Conservation (phyloP, 2,113 vertebrate genomes). For the Hiodon tergisus region DNA sequence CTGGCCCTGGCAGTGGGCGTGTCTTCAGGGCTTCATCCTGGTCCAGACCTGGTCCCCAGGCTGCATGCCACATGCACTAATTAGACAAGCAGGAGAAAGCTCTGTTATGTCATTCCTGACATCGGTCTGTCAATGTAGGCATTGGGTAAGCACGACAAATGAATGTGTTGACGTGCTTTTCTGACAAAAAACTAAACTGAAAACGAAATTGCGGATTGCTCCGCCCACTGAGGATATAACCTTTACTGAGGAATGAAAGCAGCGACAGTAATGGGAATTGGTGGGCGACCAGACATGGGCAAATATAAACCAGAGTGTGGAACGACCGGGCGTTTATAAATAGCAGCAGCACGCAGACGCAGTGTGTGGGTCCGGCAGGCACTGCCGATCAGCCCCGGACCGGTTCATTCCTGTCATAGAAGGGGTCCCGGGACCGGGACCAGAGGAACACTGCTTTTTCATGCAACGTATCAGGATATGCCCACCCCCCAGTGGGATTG, state of each 20-base stretch:
- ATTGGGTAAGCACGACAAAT: too few species aligned
- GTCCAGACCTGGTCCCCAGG: too few species aligned
- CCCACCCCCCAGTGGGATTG: slow-evolving; percentile 32
- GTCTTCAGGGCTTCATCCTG: too few species aligned
- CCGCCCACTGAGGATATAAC: slow-evolving; percentile 24
- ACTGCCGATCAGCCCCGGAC: slow-evolving; percentile 19
- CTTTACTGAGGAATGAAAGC: slow-evolving; percentile 8
- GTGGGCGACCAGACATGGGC: slow-evolving; percentile 1
- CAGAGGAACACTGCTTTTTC: slow-evolving; percentile 32
- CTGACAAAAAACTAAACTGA: too few species aligned
- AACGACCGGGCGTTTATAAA: slow-evolving; percentile 31
- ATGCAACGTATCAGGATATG: slow-evolving; percentile 29
- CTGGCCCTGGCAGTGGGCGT: too few species aligned
- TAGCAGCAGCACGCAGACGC: slow-evolving; percentile 16
- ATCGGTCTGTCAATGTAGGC: too few species aligned
- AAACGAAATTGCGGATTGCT: slow-evolving; percentile 4
- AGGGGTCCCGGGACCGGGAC: background rate
- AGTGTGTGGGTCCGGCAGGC: slow-evolving; percentile 19
- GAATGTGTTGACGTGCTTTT: too few species aligned
- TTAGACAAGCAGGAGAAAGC: too few species aligned
- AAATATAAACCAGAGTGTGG: slow-evolving; percentile 32
- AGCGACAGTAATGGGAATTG: slow-evolving; percentile 9
- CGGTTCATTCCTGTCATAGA: background rate
- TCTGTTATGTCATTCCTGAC: too few species aligned
- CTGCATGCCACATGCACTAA: too few species aligned